These are phyloP conservation scores for Argentina silus DNA, from an alignment of 2,797 vertebrate species.

Conservation along the genomic window DNA sequence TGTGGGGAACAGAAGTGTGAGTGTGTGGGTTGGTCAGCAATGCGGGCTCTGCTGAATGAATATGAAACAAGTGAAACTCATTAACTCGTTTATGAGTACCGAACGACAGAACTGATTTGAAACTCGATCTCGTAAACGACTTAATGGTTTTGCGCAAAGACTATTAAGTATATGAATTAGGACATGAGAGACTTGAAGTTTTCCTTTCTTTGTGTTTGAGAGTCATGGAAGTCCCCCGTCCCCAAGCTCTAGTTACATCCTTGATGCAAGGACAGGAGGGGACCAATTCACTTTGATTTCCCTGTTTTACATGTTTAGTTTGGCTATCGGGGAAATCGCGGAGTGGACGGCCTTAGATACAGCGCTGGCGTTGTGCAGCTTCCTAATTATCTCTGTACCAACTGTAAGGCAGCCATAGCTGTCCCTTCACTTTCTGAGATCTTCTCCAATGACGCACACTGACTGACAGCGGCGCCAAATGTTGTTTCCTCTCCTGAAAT, in stretches of 20 bases:
- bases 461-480: not conserved
- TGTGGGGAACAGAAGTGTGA: conserved; percentile 29
- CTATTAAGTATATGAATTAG: conserved; percentile 42
- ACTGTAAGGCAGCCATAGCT: too few species aligned
- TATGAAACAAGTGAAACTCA: conserved; percentile 74
- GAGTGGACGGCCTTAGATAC: too few species aligned
- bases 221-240: too few species aligned
- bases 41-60: conserved; percentile 64
- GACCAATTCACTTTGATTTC: too few species aligned
- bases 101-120: conserved; percentile 60
- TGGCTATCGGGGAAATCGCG: too few species aligned
- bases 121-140: conserved; percentile 69
- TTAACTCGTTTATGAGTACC: conserved; percentile 75
- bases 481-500: not conserved
- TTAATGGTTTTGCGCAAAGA: conserved; percentile 28
- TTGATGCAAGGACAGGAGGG: too few species aligned
- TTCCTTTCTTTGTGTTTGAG: not conserved
- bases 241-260: too few species aligned
- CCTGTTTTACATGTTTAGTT: too few species aligned
- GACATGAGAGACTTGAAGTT: conserved; percentile 59
- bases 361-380: too few species aligned
- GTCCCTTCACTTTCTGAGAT: not conserved
- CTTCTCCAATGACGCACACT: not conserved
- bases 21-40: conserved; percentile 47
- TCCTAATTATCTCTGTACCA: too few species aligned